These are phyloP conservation scores for Drosophila mauritiana DNA, from an alignment of 1,140 invertebrate species.

Conservation along the genomic window DNA sequence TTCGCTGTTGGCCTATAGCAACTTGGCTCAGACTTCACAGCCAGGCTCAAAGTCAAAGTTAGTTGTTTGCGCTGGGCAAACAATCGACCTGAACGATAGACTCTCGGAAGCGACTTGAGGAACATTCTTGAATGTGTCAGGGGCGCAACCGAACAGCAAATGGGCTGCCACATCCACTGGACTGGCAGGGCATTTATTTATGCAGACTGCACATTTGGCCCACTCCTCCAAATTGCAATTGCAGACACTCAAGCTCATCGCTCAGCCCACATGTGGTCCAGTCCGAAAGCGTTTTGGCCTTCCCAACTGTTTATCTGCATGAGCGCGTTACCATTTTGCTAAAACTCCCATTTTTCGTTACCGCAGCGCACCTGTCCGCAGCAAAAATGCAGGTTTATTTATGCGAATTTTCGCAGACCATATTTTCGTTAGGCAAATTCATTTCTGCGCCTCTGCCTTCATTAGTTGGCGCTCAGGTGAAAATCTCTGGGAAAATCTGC, in stretches of 20 bases:
- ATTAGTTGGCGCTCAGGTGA: constrained; percentile 64
- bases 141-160: constrained; percentile 35
- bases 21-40: constrained; percentile 12
- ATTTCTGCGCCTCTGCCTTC: constrained; percentile 65
- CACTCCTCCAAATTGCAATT: constrained; percentile 21
- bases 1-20: background rate
- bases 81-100: constrained; percentile 48
- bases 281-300: constrained; percentile 53
- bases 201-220: constrained; percentile 31
- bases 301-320: constrained; percentile 79
- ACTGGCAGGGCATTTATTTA: constrained; percentile 40
- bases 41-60: constrained; percentile 39
- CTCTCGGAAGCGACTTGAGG: constrained; percentile 43
- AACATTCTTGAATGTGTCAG: constrained; percentile 63
- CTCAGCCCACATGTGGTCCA: constrained; percentile 70
- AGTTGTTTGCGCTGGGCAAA: constrained; percentile 61
- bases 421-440: constrained; percentile 65
- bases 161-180: constrained; percentile 31
- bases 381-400: constrained; percentile 28
- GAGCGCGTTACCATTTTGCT: constrained; percentile 53
- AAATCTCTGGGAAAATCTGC: constrained; percentile 62
- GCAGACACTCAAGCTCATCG: constrained; percentile 34
- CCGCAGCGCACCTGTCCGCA: constrained; percentile 44
- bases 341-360: constrained; percentile 48
- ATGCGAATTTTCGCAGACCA: constrained; percentile 34